A percentile compares a stretch with the other conserved stretches of the same genome.
These are phyloP conservation scores for Petrocephalus microphthalmus DNA, from an alignment of 2,113 vertebrate genomes.

Conservation along the genomic window DNA sequence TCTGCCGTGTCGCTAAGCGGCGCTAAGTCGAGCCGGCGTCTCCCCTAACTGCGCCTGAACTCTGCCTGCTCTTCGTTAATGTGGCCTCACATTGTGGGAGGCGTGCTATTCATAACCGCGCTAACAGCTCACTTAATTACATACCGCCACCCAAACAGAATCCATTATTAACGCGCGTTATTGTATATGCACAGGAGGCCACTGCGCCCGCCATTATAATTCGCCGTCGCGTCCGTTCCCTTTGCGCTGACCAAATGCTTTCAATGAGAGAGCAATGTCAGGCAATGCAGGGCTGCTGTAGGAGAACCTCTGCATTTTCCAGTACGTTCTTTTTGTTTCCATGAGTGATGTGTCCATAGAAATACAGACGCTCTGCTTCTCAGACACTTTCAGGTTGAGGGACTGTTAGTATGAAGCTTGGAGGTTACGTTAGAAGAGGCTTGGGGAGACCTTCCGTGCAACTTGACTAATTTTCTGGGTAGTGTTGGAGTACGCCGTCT, in stretches of 20 bases:
- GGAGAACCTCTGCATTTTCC: background rate
- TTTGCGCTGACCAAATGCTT: background rate
- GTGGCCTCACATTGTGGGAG: background rate
- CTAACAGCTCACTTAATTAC: background rate
- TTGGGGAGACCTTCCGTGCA: background rate
- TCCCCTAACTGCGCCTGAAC: constrained; percentile 9
- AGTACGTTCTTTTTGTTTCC: background rate
- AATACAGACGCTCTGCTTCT: background rate
- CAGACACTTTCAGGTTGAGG: background rate
- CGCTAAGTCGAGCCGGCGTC: background rate
- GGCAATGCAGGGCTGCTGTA: background rate
- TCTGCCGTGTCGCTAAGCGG: background rate
- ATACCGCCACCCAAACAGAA: background rate
- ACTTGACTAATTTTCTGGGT: background rate
- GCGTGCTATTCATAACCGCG: background rate
- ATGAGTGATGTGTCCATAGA: background rate
- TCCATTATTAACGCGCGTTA: background rate
- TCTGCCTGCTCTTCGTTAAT: background rate
- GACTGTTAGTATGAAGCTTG: background rate
- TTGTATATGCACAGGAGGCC: background rate
- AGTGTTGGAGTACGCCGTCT: no score
- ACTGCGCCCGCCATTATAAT: background rate
- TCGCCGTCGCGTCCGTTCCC: background rate
- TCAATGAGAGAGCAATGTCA: background rate
- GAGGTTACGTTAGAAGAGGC: background rate